phyloP scores from a whole-genome alignment of 1,140 invertebrate species.

The Brachionus plicatilis region DNA sequence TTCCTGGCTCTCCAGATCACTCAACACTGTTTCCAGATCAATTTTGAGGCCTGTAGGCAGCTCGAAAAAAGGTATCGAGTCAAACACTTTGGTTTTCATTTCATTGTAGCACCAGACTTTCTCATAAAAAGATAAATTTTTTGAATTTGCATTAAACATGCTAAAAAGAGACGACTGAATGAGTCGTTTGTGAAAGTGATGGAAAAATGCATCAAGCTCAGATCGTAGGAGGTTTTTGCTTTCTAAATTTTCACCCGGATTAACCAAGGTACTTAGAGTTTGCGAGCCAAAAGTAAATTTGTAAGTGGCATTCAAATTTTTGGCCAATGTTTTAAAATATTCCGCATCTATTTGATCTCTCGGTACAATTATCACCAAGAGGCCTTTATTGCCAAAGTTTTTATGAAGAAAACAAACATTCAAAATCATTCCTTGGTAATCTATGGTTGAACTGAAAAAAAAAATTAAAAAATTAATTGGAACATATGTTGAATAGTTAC shows the following conservation, averaged over 20 bases:
- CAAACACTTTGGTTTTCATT: background rate
- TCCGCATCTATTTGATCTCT: background rate
- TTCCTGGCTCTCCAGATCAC: constrained; percentile 4
- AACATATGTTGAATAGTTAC: background rate
- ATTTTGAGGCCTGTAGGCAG: background rate
- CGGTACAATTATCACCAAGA: background rate
- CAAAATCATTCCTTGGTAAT: background rate
- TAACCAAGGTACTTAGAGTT: background rate
- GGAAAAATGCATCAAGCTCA: background rate
- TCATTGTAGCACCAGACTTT: background rate
- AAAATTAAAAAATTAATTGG: background rate
- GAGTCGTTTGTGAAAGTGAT: background rate
- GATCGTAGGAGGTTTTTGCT: background rate
- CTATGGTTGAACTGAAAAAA: background rate
- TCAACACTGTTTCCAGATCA: background rate
- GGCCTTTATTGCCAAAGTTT: constrained; percentile 2
- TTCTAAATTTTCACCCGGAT: background rate
- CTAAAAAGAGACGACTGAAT: background rate
- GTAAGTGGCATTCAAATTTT: constrained; percentile 12
- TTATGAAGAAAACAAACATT: constrained; percentile 16
- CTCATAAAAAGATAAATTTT: background rate
- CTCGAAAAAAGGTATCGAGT: constrained; percentile 4
- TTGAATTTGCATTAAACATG: background rate
- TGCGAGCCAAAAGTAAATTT: background rate
- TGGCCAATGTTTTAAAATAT: background rate